Evolutionary conservation across 2,113 vertebrate species (phyloP).

Genomic region (Anarhynchus alexandrinus): DNA sequence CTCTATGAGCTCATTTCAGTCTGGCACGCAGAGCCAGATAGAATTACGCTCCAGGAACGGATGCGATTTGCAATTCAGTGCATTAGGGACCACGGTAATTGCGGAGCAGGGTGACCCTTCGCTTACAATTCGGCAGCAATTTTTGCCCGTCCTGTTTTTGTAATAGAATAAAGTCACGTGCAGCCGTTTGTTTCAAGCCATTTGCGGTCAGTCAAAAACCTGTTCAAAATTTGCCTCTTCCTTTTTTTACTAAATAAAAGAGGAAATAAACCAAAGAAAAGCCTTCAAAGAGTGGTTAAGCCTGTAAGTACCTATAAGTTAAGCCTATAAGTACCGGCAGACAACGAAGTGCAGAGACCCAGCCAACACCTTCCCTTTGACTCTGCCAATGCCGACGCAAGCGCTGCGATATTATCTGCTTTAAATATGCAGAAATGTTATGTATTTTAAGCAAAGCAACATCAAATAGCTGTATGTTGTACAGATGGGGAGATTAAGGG

Average conservation of each 20-base stretch:
- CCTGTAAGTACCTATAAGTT: not conserved
- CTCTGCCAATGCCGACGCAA: not conserved
- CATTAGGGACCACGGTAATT: not conserved
- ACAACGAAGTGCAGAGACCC: not conserved
- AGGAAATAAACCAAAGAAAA: not conserved
- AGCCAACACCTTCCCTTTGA: not conserved
- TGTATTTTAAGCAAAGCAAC: not conserved
- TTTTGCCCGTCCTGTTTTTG: not conserved
- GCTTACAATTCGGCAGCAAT: not conserved
- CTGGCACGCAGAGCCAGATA: not conserved
- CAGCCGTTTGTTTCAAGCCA: not conserved
- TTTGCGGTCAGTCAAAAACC: not conserved
- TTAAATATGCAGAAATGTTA: not conserved
- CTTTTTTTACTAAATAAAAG: not conserved
- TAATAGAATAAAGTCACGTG: not conserved
- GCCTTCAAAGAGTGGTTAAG: not conserved
- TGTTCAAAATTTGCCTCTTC: not conserved
- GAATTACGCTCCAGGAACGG: not conserved
- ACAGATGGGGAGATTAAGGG: not conserved
- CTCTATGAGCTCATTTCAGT: not conserved
- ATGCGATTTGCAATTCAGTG: constrained; percentile 16
- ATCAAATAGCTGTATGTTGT: not conserved
- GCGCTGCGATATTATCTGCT: not conserved
- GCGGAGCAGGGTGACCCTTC: constrained; percentile 6
- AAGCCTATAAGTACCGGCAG: not conserved